Evolutionary conservation across 2,797 vertebrate species (phyloP).

Genomic region (Psittacula echo): DNA sequence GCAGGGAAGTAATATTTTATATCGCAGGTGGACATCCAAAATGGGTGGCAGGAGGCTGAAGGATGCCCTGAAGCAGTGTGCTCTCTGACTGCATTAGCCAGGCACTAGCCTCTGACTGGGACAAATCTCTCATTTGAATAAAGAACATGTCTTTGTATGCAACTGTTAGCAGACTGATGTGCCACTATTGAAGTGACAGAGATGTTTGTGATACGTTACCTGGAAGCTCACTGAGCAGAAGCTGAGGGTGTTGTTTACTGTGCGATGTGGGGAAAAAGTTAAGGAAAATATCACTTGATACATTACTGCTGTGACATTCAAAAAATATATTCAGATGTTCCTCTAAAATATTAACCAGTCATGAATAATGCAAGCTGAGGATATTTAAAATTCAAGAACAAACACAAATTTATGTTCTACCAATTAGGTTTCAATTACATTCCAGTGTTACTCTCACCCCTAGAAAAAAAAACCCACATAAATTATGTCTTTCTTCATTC

Average conservation of each 20-base stretch:
- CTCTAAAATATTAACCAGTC: constrained; percentile 44
- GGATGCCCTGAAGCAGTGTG: not conserved
- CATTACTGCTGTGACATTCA: not conserved
- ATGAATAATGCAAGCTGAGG: constrained; percentile 38
- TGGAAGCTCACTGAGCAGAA: not conserved
- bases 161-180: not conserved
- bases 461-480: not conserved
- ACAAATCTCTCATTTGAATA: not conserved
- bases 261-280: not conserved
- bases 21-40: not conserved
- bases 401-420: constrained; percentile 21
- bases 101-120: not conserved
- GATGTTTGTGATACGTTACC: not conserved
- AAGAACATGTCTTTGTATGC: not conserved
- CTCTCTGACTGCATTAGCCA: not conserved
- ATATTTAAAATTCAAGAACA: constrained; percentile 54
- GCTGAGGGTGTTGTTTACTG: not conserved
- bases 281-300: not conserved
- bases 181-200: not conserved
- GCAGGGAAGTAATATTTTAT: not conserved
- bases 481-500: constrained; percentile 1
- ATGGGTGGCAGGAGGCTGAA: not conserved
- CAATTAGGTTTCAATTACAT: constrained; percentile 42
- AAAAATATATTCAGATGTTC: constrained; percentile 11
- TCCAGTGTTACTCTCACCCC: not conserved